A percentile compares a stretch with the other conserved stretches of the same genome.
Evolutionary conservation across 2,797 vertebrate species (phyloP).

Genomic region (Sebastes miniatus): DNA sequence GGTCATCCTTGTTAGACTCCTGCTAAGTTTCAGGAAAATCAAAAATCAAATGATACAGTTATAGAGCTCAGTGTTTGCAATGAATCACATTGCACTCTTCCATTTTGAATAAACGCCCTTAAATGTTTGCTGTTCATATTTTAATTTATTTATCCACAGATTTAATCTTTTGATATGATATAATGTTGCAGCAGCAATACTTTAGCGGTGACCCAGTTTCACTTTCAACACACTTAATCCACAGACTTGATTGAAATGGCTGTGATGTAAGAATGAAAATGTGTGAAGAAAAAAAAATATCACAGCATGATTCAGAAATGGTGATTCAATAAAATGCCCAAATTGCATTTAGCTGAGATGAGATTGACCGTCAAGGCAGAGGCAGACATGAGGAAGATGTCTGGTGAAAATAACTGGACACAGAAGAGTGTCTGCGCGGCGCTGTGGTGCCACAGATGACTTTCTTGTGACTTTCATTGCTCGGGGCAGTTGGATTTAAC

Average conservation of each 20-base stretch:
- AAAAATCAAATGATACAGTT: slow-evolving; percentile 31
- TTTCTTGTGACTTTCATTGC: slow-evolving; percentile 84
- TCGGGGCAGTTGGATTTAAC: slow-evolving; percentile 83
- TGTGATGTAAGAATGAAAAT: slow-evolving; percentile 46
- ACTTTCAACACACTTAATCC: slow-evolving; percentile 56
- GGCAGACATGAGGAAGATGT: slow-evolving; percentile 63
- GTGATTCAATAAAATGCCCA: slow-evolving; percentile 70
- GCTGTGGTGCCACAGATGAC: slow-evolving; percentile 72
- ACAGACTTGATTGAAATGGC: slow-evolving; percentile 61
- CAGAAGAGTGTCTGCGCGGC: slow-evolving; percentile 38
- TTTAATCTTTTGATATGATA: slow-evolving; percentile 62
- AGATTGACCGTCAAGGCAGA: slow-evolving; percentile 64
- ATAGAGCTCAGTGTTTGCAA: not conserved
- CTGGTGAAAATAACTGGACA: slow-evolving; percentile 72
- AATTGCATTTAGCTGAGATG: slow-evolving; percentile 72
- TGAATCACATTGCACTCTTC: slow-evolving; percentile 22
- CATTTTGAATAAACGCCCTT: slow-evolving; percentile 35
- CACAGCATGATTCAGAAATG: slow-evolving; percentile 55
- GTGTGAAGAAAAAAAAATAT: slow-evolving; percentile 27
- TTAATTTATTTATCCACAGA: slow-evolving; percentile 55
- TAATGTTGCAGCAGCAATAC: slow-evolving; percentile 40
- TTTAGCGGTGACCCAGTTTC: slow-evolving; percentile 66
- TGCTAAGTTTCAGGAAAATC: slow-evolving; percentile 25
- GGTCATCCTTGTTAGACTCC: slow-evolving; percentile 43
- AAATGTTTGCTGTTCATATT: slow-evolving; percentile 41